Evolutionary conservation across 2,888 invertebrate species (phyloP), one percentile per base, ranked within the genome.

Genomic region (Eledona agricola): DNA sequence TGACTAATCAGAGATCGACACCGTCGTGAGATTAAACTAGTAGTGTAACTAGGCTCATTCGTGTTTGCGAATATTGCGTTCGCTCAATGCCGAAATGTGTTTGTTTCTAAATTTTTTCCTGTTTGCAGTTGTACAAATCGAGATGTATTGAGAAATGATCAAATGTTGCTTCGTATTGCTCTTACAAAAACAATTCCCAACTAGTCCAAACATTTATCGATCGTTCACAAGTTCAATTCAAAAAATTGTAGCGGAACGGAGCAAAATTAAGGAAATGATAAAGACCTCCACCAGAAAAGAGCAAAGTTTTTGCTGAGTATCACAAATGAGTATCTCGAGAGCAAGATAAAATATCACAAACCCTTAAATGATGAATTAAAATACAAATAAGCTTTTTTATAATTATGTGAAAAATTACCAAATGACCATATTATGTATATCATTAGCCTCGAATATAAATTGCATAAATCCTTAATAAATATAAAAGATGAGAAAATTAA

Each of bases 41-140:
- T n/a, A 58, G 50, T 56, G 57, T 47, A 45, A 45, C 16, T 22
- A 43, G n/a, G 6, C 13, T 4, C 29, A 10, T 13, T 13, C 6
- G 13, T 13, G 29, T 29, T 29, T 11, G 29, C 29, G 13, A 29
- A 29, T 29, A 29, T 29, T 12, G 12, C 7, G n/a, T n/a, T n/a
- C n/a, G 15, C 5, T n/a, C 5, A 11, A n/a, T 13, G 13, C 13
- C n/a, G n/a, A 19, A 19, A 19, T 19, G 3, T 19, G 19, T 19
- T n/a, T n/a, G n/a, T n/a, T n/a, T n/a, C n/a, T n/a, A n/a, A n/a
- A n/a, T n/a, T n/a, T n/a, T n/a, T n/a, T n/a, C n/a, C n/a, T n/a
- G n/a, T n/a, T n/a, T n/a, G n/a, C n/a, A n/a, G n/a, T n/a, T n/a
- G n/a, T n/a, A n/a, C n/a, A n/a, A n/a, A n/a, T n/a, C n/a, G n/a